Conservation (phyloP, 2,888 invertebrate genomes). For the Caenorhabditis doughertyi region DNA sequence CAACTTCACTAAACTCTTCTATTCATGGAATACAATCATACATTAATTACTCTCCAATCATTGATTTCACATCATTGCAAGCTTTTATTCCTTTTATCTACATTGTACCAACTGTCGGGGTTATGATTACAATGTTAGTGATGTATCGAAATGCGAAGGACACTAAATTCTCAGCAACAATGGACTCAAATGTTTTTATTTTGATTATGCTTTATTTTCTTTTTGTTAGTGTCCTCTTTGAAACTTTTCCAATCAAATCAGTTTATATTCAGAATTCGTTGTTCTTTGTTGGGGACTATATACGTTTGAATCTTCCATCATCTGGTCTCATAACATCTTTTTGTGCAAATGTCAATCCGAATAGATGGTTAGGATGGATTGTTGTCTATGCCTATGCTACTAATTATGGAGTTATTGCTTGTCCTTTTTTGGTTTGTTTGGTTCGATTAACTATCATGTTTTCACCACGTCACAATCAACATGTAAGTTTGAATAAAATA, state of each 20-base stretch:
- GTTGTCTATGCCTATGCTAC: constrained; percentile 21
- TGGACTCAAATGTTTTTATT: constrained; percentile 24
- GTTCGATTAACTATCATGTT: constrained; percentile 30
- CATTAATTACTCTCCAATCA: not conserved
- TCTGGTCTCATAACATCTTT: constrained; percentile 31
- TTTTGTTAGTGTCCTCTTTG: constrained; percentile 18
- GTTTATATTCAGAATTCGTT: constrained; percentile 33
- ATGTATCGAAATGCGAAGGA: constrained; percentile 15
- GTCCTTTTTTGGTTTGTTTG: constrained; percentile 38
- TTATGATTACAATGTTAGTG: constrained; percentile 30
- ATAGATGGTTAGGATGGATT: not conserved
- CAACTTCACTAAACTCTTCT: not conserved
- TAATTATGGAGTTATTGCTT: constrained; percentile 29
- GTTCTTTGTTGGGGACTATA: constrained; percentile 46
- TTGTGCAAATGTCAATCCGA: constrained; percentile 6
- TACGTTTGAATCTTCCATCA: constrained; percentile 33
- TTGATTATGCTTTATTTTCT: constrained; percentile 36
- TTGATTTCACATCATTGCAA: constrained; percentile 15
- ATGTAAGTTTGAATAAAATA: constrained; percentile 7
- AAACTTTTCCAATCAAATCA: not conserved
- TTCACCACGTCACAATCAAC: constrained; percentile 9
- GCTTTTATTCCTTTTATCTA: constrained; percentile 44
- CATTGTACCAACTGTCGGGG: constrained; percentile 26
- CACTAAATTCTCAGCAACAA: not conserved
- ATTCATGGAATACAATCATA: constrained; percentile 22